phyloP scores from a whole-genome alignment of 2,888 invertebrate genomes.

The Cabera pusaria region DNA sequence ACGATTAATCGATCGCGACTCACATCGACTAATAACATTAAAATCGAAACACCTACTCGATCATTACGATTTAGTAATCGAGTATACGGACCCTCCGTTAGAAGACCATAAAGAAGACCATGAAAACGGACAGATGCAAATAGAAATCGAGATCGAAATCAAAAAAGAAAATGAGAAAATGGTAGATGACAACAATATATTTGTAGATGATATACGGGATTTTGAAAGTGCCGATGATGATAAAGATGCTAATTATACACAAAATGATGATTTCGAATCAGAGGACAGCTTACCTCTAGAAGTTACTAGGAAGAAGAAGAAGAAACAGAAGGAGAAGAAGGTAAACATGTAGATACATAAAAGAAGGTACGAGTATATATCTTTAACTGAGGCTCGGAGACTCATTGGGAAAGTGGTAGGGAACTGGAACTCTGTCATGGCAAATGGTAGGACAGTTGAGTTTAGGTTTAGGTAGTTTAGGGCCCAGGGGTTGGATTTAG shows the following conservation, averaged over 20 bases:
- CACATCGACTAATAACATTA: slow-evolving; percentile 12
- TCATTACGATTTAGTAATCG: slow-evolving; percentile 1
- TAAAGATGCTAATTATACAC: slow-evolving; percentile 8
- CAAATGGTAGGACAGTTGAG: too few species aligned
- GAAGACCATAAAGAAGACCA: neutral
- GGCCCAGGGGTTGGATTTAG: too few species aligned
- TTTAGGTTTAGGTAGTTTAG: too few species aligned
- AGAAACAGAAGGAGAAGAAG: slow-evolving; percentile 29
- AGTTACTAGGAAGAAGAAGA: slow-evolving; percentile 38
- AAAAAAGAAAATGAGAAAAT: slow-evolving; percentile 11
- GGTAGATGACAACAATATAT: too few species aligned
- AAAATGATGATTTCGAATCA: slow-evolving; percentile 27
- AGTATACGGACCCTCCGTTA: neutral
- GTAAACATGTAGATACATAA: too few species aligned
- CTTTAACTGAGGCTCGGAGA: too few species aligned
- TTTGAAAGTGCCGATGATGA: neutral
- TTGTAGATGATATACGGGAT: slow-evolving; percentile 6
- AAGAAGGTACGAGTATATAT: too few species aligned
- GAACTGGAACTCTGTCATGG: too few species aligned
- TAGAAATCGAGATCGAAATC: slow-evolving; percentile 5
- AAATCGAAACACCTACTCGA: too few species aligned
- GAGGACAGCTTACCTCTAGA: slow-evolving; percentile 35
- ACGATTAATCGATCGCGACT: slow-evolving; percentile 47
- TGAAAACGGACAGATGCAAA: neutral
- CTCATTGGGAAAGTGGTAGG: too few species aligned